Evolutionary conservation across 2,797 vertebrate species (phyloP).

Genomic region (Choloepus didactylus): DNA sequence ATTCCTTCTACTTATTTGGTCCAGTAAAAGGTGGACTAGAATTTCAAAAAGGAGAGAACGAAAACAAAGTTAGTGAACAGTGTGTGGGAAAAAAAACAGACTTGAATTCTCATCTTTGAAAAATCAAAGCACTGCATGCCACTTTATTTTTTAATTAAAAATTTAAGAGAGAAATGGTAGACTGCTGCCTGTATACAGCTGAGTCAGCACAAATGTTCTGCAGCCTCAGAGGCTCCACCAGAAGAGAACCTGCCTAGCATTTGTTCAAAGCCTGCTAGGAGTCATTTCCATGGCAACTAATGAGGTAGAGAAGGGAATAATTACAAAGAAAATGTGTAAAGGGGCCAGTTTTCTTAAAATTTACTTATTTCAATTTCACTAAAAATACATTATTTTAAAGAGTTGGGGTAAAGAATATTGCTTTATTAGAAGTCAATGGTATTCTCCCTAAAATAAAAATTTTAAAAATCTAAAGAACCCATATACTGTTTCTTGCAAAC

Average conservation of each 20-base stretch:
- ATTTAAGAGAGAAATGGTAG: neutral
- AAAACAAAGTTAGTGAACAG: neutral
- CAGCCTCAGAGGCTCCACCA: neutral
- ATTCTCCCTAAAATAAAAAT: neutral
- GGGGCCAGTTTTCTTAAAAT: neutral
- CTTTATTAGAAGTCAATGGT: constrained; percentile 30
- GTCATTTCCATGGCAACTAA: constrained; percentile 83
- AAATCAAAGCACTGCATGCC: neutral
- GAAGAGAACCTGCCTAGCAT: constrained; percentile 40
- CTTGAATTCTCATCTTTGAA: neutral
- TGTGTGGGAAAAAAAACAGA: neutral
- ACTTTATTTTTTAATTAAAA: neutral
- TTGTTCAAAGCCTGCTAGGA: constrained; percentile 68
- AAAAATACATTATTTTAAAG: constrained; percentile 39
- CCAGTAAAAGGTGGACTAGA: constrained; percentile 27
- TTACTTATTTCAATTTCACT: neutral
- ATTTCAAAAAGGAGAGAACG: constrained; percentile 30
- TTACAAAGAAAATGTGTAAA: neutral
- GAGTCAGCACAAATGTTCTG: constrained; percentile 79
- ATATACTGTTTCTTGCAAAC: neutral
- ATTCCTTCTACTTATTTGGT: neutral
- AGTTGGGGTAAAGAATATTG: neutral
- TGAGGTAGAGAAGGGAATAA: neutral
- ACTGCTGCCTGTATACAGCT: neutral
- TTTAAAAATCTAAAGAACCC: neutral